Conservation (phyloP, 2,113 vertebrate species). For the Desmodus rotundus region DNA sequence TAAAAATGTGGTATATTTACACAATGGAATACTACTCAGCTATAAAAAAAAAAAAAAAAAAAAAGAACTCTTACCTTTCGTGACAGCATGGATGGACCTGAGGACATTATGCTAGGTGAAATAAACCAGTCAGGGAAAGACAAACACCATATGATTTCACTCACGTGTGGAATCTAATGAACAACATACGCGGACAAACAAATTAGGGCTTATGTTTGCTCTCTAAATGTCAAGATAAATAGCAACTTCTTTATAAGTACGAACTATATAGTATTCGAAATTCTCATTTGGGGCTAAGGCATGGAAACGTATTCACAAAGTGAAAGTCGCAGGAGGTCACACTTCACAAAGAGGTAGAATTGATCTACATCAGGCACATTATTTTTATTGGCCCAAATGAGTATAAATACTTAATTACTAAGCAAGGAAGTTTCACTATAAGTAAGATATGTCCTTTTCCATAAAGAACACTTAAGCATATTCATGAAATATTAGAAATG, state of each 20-base stretch:
- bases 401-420: not conserved
- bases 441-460: not conserved
- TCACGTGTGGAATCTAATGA: too few species aligned
- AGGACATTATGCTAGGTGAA: too few species aligned
- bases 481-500: not conserved
- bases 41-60: too few species aligned
- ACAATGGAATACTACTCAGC: too few species aligned
- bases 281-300: not conserved
- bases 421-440: not conserved
- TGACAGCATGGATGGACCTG: too few species aligned
- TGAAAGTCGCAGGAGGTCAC: not conserved
- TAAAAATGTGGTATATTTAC: too few species aligned
- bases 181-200: too few species aligned
- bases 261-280: not conserved
- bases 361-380: not conserved
- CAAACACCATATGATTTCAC: too few species aligned
- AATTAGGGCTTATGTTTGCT: not conserved
- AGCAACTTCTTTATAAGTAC: not conserved
- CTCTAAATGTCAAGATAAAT: not conserved
- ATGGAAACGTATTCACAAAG: not conserved
- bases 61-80: too few species aligned
- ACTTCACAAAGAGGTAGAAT: not conserved
- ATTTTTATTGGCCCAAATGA: not conserved
- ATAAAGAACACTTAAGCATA: not conserved
- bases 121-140: too few species aligned